Evolutionary conservation across 2,113 vertebrate species (phyloP).

Genomic region (Corythaixoides concolor): DNA sequence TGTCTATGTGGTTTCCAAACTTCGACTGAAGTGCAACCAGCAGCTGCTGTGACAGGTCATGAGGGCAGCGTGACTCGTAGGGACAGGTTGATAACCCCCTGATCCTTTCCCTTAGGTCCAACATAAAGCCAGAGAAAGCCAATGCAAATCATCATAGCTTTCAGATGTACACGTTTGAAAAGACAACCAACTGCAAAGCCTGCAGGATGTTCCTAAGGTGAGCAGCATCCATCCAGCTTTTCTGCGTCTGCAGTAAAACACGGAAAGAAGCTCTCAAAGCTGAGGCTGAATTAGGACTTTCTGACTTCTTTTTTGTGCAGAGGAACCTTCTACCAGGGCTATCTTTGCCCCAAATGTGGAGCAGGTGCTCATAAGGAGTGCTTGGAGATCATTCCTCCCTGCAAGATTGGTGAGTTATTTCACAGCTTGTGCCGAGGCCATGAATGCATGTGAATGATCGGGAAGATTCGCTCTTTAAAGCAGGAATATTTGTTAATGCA

Average conservation of each 20-base stretch:
- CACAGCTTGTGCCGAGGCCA: background rate
- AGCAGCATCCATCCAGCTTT: background rate
- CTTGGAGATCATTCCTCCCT: constrained; percentile 92
- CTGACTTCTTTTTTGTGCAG: constrained; percentile 58
- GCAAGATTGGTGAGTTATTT: constrained; percentile 89
- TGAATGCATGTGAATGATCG: background rate
- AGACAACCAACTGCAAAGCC: constrained; percentile 93
- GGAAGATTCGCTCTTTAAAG: background rate
- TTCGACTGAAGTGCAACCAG: background rate
- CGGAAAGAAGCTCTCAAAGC: background rate
- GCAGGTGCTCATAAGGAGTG: constrained; percentile 96
- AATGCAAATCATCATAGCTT: constrained; percentile 96
- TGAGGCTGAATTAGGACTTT: background rate
- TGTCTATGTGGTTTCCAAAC: background rate
- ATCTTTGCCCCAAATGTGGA: constrained; percentile 91
- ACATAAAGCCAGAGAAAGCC: constrained; percentile 96
- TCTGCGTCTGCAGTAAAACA: background rate
- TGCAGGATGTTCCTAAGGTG: constrained; percentile 97
- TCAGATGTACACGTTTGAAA: constrained; percentile 97
- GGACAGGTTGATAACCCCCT: background rate
- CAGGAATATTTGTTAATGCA: background rate
- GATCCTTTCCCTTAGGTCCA: constrained; percentile 79
- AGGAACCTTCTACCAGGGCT: constrained; percentile 98
- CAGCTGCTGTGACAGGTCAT: background rate
- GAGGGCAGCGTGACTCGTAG: fast-evolving